Percentiles rank a stretch among this genome's conserved stretches.
Conservation (phyloP, 2,797 vertebrate genomes). For the Chloroceryle inda region DNA sequence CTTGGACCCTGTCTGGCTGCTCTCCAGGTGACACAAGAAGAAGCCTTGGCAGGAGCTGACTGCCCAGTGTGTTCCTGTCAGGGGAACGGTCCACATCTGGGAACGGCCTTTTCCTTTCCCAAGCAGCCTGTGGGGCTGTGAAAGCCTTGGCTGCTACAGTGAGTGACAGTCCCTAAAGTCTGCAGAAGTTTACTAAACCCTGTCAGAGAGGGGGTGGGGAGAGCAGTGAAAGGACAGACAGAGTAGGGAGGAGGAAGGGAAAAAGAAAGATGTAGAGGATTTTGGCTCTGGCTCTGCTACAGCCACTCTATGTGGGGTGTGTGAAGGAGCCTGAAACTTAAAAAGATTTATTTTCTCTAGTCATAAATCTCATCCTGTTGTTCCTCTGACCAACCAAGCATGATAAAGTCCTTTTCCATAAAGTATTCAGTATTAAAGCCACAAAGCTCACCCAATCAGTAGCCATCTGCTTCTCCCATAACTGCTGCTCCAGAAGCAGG, state of each 20-base stretch:
- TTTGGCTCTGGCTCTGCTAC: neutral
- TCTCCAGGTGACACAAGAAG: fast-evolving
- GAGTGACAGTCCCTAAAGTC: neutral
- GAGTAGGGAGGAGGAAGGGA: neutral
- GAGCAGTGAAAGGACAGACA: constrained; percentile 3
- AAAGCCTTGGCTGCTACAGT: neutral
- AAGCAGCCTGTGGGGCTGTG: neutral
- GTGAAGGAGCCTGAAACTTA: constrained; percentile 77
- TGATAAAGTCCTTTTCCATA: constrained; percentile 89
- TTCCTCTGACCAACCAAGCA: constrained; percentile 86
- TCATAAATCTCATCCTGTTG: constrained; percentile 85
- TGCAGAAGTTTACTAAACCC: constrained; percentile 18
- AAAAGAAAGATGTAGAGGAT: constrained; percentile 21
- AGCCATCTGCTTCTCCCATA: constrained; percentile 90
- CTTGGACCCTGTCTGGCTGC: fast-evolving
- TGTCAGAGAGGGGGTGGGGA: constrained; percentile 17
- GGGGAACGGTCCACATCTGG: neutral
- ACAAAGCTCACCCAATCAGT: constrained; percentile 89
- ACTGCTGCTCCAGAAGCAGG: constrained; percentile 83
- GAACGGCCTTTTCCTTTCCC: neutral
- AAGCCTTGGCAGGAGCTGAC: neutral
- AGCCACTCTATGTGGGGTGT: constrained; percentile 56
- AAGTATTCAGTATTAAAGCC: constrained; percentile 87
- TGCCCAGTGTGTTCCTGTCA: neutral
- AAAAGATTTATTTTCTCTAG: constrained; percentile 85